Percentiles rank a stretch among this genome's conserved stretches.
Conservation (phyloP, 2,113 vertebrate genomes). For the Eclectus roratus region DNA sequence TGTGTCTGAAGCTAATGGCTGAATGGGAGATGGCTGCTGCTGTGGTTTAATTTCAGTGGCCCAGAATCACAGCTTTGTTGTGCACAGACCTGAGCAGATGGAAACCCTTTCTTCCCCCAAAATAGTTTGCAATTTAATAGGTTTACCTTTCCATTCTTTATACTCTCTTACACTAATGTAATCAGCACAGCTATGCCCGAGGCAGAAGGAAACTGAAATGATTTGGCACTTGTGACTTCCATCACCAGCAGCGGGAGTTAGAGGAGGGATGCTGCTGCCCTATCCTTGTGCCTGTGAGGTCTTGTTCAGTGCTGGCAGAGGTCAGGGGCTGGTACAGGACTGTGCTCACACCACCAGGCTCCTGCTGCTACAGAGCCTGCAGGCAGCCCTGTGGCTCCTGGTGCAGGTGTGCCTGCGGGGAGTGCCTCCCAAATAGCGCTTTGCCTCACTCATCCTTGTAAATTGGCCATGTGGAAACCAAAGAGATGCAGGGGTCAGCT, state of each 20-base stretch:
- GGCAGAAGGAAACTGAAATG: not conserved
- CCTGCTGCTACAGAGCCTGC: not conserved
- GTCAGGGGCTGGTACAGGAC: not conserved
- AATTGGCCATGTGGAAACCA: not conserved
- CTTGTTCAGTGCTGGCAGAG: not conserved
- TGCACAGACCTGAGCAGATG: not conserved
- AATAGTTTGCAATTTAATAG: not conserved
- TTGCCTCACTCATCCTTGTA: not conserved
- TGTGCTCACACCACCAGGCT: not conserved
- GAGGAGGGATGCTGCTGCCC: not conserved
- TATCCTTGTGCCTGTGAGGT: rapidly evolving
- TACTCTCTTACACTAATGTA: not conserved
- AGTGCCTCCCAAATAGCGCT: not conserved
- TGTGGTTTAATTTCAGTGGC: not conserved
- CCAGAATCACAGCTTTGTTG: not conserved
- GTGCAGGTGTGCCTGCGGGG: not conserved
- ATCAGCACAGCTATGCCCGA: not conserved
- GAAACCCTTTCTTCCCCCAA: not conserved
- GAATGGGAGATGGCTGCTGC: not conserved
- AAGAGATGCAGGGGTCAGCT: not conserved
- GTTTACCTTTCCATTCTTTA: not conserved
- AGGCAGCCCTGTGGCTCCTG: rapidly evolving
- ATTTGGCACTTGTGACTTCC: not conserved
- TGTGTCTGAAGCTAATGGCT: not conserved
- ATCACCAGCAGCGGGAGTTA: not conserved